Evolutionary conservation across 2,113 vertebrate species (phyloP).

Genomic region (Cyphomyrus discorhynchus): DNA sequence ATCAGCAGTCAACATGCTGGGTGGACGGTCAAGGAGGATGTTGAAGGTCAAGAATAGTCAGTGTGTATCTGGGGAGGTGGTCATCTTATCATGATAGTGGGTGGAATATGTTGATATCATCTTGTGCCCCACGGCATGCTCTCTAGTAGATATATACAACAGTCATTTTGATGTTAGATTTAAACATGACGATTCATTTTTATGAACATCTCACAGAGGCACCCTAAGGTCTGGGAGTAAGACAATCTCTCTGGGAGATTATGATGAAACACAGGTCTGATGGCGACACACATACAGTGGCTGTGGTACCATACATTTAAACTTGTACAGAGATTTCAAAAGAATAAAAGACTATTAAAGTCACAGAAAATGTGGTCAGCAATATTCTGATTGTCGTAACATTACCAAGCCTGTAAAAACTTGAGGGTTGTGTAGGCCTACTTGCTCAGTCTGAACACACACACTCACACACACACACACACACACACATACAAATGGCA

Average conservation of each 20-base stretch:
- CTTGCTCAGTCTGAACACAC: neutral
- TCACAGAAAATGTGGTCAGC: neutral
- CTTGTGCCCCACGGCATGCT: neutral
- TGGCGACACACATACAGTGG: neutral
- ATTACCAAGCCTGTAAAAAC: slow-evolving; percentile 1
- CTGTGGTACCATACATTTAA: neutral
- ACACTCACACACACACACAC: neutral
- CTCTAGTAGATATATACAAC: neutral
- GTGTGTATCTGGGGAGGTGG: neutral
- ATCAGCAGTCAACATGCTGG: neutral
- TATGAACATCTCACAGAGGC: neutral
- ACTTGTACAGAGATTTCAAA: neutral
- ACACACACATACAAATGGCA: neutral
- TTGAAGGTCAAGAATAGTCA: neutral
- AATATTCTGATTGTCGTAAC: neutral
- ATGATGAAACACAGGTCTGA: neutral
- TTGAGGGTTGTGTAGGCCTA: neutral
- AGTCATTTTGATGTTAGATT: neutral
- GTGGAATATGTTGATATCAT: neutral
- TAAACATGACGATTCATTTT: neutral
- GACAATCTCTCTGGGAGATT: neutral
- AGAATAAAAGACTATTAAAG: neutral
- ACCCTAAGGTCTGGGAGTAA: neutral
- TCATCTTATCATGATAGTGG: neutral
- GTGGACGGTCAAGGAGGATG: neutral